phyloP scores from a whole-genome alignment of 2,797 vertebrate genomes.

The Clarias fuscus region DNA sequence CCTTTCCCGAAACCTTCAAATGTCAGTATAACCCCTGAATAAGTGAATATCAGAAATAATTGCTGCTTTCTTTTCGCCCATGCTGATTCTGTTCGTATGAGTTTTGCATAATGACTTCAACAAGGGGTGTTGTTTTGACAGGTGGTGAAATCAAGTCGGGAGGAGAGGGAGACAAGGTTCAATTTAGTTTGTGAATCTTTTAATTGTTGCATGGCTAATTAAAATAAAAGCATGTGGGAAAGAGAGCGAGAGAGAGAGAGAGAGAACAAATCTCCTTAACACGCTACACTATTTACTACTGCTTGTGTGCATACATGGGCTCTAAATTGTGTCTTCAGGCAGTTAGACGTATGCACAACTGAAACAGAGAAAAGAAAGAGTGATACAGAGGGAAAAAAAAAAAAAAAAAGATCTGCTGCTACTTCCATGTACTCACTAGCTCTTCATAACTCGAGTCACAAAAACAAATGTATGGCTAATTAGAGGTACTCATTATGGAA shows the following conservation, averaged over 20 bases:
- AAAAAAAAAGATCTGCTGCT: conserved; percentile 71
- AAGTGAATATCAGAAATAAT: conserved; percentile 99
- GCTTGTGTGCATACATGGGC: conserved; percentile 90
- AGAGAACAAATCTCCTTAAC: conserved; percentile 81
- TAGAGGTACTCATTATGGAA: conserved; percentile 98
- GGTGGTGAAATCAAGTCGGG: conserved; percentile 98
- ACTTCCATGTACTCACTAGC: conserved; percentile 83
- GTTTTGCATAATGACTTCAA: conserved; percentile 98
- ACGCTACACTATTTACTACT: conserved; percentile 90
- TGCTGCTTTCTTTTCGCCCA: conserved; percentile 95
- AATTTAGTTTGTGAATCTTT: conserved; percentile 99
- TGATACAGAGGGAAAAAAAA: background rate
- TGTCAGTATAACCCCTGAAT: conserved; percentile 95
- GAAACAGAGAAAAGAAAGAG: conserved; percentile 40
- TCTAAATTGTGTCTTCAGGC: conserved; percentile 91
- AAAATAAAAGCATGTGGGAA: conserved; percentile 77
- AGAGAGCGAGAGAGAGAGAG: conserved; percentile 70
- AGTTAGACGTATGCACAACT: conserved; percentile 77
- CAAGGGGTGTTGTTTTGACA: conserved; percentile 96
- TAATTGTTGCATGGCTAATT: conserved; percentile 99
- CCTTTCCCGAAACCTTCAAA: conserved; percentile 83
- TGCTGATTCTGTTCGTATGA: conserved; percentile 92
- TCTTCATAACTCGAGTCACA: conserved; percentile 91
- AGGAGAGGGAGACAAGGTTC: conserved; percentile 97
- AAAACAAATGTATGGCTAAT: conserved; percentile 99